Base-by-base conservation (phyloP, 2,888 invertebrate species). In the Arctia plantaginis region DNA sequence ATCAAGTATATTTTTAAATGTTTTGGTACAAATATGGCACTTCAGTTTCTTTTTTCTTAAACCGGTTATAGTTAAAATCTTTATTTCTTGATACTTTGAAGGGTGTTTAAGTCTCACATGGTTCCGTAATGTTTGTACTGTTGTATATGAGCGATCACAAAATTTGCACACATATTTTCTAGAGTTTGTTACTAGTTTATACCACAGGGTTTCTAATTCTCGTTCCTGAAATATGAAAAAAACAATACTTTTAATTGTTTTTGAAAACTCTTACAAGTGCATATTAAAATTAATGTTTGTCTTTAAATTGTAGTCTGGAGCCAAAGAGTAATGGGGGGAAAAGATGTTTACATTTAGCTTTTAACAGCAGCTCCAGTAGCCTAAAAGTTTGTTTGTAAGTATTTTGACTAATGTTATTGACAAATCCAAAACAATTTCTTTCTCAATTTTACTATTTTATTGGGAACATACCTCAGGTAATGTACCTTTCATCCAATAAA, bases 71-170 rank as follows among this genome's bases (percentile, higher is more conserved):
- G 41, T 13, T 0, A 18, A 51, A 4, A 1, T 51, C 64, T 78
- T 83, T 12, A 83, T 39, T 2, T 4, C 12, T 0, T 44, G 33
- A 39, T 77, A 82, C 1, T 79, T n/a, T 1, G 64, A 1, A 6
- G 18, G 15, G 27, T 83, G 83, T 64, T 84, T 82, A 3, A 66
- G 66, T 51, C 73, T 84, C 0, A 78, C 71, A 67, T 83, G 83
- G 47, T 82, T 69, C 2, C 79, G 77, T 15, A 82, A 30, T 8
- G 84, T 82, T 72, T 83, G 84, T 12, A 75, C 33, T 0, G 85
- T 84, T 20, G 74, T 82, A 73, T 92, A 92, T 13, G 83, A 80
- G 3, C 83, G 79, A 15, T 89, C 82, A 74, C 92, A 92, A 18
- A 76, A 82, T 67, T 78, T 78, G 59, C 83, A 83, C 1, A 75